Conservation (phyloP, 2,888 invertebrate species). For the Sesia bembeciformis region DNA sequence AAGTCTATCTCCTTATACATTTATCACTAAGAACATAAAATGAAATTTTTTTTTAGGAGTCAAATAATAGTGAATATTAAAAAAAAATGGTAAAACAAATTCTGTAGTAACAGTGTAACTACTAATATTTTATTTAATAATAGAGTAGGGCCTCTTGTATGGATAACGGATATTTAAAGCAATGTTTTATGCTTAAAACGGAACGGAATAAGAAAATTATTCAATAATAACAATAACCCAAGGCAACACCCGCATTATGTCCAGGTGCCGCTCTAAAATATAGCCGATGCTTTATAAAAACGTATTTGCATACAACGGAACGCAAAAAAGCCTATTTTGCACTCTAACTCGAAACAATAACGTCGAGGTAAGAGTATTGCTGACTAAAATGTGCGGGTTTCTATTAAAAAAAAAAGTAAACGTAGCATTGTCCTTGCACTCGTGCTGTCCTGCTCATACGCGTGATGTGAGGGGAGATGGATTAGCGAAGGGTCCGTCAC, state of each 20-base stretch:
- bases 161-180: too few species aligned
- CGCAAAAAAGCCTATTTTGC: not conserved
- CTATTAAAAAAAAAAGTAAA: constrained; percentile 8
- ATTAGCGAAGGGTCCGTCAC: constrained; percentile 6
- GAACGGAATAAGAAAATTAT: too few species aligned
- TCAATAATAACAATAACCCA: not conserved
- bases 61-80: too few species aligned
- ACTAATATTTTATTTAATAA: too few species aligned
- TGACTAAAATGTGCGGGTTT: not conserved
- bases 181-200: too few species aligned
- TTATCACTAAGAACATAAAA: too few species aligned
- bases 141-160: too few species aligned
- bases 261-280: not conserved
- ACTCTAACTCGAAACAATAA: not conserved
- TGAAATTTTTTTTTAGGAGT: too few species aligned
- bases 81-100: too few species aligned
- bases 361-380: not conserved
- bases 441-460: constrained; percentile 10
- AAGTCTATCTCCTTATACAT: too few species aligned
- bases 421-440: constrained; percentile 15
- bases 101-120: too few species aligned
- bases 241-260: not conserved
- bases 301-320: not conserved
- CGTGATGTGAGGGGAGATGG: constrained; percentile 6
- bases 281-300: not conserved